Conservation (phyloP, 2,797 vertebrate genomes). For the Scyliorhinus canicula region DNA sequence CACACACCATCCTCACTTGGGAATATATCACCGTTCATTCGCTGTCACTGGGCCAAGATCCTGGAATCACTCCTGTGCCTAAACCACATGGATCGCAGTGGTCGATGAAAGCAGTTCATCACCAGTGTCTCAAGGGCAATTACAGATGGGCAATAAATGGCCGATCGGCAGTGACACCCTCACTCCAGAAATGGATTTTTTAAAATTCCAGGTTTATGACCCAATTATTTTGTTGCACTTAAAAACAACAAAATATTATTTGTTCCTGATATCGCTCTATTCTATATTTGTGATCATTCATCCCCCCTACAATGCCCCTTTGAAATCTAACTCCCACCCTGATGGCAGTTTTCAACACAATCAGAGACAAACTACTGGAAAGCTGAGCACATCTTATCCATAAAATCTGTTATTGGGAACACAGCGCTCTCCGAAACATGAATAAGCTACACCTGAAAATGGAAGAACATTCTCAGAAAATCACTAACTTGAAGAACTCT, state of each 20-base stretch:
- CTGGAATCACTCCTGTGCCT: no score
- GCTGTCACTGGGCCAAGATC: no score
- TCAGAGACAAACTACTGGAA: neutral
- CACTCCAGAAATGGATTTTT: no score
- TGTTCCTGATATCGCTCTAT: neutral
- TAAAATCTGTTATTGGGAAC: neutral
- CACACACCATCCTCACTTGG: no score
- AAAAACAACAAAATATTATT: neutral
- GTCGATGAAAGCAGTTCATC: no score
- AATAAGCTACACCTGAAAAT: neutral
- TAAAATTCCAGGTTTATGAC: neutral
- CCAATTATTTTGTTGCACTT: neutral
- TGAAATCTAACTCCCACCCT: neutral
- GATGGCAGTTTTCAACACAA: neutral
- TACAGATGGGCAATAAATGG: no score
- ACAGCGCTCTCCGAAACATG: neutral
- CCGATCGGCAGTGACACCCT: no score
- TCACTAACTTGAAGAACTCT: neutral
- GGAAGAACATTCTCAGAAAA: constrained; percentile 1
- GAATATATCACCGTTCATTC: no score
- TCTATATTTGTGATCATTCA: neutral
- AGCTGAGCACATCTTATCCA: neutral
- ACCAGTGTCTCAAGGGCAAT: no score
- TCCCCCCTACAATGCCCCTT: neutral
- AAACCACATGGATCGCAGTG: no score